Base-by-base conservation (phyloP, 2,797 vertebrate species). In the Anabacerthia variegaticeps region DNA sequence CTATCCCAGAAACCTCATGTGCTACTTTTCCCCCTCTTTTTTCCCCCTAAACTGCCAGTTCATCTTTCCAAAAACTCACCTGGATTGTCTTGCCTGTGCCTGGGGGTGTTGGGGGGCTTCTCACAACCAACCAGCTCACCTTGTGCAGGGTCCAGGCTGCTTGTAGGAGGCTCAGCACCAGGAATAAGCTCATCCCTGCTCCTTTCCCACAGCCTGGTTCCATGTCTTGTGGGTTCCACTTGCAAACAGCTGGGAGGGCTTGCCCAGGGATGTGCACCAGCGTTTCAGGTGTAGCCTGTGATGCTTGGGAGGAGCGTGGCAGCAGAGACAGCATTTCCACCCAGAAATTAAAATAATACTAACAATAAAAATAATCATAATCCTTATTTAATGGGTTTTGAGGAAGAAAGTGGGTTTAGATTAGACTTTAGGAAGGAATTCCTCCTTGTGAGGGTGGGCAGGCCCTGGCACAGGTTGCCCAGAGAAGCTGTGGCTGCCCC, bases 1-100 rank as follows among this genome's bases (percentile, higher is more conserved):
- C 55, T 52, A 1, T 48, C 43, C 63, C 54, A 32, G 24, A 37
- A 62, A 43, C 54, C n/a, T 26, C 1, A 0, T 2, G 24, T n/a
- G 12, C 46, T 77, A 2, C 22, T 56, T 65, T 41, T 11, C 6
- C 4, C 20, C 20, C 0, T 2, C 2, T 32, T 7, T 3, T 43
- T 6, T 16, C 1, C 27, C 34, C 37, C 18, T 52, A 10, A 20
- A 51, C 27, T 55, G 3, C 32, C 24, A 6, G 6, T 18, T 19
- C 10, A 3, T 23, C 26, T 37, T 72, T 54, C 37, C 59, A 62
- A 76, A 62, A 10, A 8, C 34, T 68, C 21, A 5, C n/a, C n/a
- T 48, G 71, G 21, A 3, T 49, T 34, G 14, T 30, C 2, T 2
- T 49, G 22, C 52, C 41, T 1, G 0, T 18, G 6, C 18, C 23